These are phyloP conservation scores for Thereuonema tuberculata DNA, from an alignment of 1,140 invertebrate genomes.

Conservation along the genomic window DNA sequence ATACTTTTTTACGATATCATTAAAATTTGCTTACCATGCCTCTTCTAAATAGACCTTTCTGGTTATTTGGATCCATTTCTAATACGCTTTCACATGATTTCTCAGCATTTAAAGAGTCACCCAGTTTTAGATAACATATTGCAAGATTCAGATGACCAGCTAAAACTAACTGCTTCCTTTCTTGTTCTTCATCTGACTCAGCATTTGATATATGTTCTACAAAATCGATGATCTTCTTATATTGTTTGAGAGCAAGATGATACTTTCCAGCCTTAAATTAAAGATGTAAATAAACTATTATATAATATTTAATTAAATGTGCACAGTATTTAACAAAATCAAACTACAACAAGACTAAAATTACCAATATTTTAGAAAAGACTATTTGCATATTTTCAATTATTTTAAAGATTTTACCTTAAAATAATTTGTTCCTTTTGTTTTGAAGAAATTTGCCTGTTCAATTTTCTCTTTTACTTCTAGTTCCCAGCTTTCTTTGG, in stretches of 20 bases:
- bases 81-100: slow-evolving; percentile 55
- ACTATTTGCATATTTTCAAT: too few relatives aligned
- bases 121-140: slow-evolving; percentile 67
- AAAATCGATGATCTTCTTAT: slow-evolving; percentile 52
- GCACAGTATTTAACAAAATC: too few relatives aligned
- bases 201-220: slow-evolving; percentile 37
- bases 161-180: slow-evolving; percentile 48
- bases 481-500: slow-evolving; percentile 65
- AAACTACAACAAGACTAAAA: too few relatives aligned
- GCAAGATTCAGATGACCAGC: slow-evolving; percentile 70
- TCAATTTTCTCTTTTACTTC: slow-evolving; percentile 61
- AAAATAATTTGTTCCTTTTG: slow-evolving; percentile 83
- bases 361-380: too few relatives aligned
- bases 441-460: slow-evolving; percentile 66
- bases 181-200: slow-evolving; percentile 34
- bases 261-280: slow-evolving; percentile 48
- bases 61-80: slow-evolving; percentile 57
- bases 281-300: background rate
- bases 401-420: slow-evolving; percentile 28
- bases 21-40: slow-evolving; percentile 49
- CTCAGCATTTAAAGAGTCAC: slow-evolving; percentile 55
- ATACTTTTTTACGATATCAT: background rate
- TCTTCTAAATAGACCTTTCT: slow-evolving; percentile 79
- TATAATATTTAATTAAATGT: too few relatives aligned
- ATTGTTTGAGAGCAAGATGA: slow-evolving; percentile 70